Conservation (phyloP, 2,797 vertebrate species). For the Pygocentrus nattereri region DNA sequence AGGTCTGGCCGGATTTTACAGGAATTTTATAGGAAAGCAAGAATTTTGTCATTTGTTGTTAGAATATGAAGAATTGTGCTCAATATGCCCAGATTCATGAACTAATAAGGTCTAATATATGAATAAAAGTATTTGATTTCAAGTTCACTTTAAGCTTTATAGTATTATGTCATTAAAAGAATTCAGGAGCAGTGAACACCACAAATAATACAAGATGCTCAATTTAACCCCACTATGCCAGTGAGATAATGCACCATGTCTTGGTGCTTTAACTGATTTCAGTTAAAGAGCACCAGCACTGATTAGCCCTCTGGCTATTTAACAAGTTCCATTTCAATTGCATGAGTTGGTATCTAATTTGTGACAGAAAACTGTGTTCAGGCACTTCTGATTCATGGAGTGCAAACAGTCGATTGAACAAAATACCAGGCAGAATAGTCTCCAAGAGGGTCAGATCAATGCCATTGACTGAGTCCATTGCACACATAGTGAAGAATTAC, state of each 20-base stretch:
- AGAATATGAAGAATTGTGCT: too few species aligned
- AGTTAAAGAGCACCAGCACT: constrained; percentile 22
- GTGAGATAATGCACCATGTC: background rate
- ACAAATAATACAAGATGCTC: too few species aligned
- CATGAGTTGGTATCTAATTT: constrained; percentile 47
- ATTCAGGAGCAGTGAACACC: background rate
- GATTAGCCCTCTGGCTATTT: constrained; percentile 36
- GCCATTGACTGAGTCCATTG: constrained; percentile 37
- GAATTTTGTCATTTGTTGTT: too few species aligned
- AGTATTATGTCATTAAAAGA: background rate
- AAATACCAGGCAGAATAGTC: constrained; percentile 35
- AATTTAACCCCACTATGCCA: too few species aligned
- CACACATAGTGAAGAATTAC: constrained; percentile 36
- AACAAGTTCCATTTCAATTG: constrained; percentile 31
- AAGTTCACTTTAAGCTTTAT: background rate
- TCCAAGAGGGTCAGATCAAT: constrained; percentile 41
- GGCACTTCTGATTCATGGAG: constrained; percentile 36
- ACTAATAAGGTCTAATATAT: too few species aligned
- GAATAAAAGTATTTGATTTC: too few species aligned
- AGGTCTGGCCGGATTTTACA: too few species aligned
- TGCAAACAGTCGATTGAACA: constrained; percentile 32
- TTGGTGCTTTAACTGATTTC: constrained; percentile 9
- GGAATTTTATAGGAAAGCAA: too few species aligned
- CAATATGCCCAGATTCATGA: too few species aligned
- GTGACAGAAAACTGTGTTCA: constrained; percentile 33